These are phyloP conservation scores for Macroglossus sobrinus DNA, from an alignment of 2,113 vertebrate species.

Conservation along the genomic window DNA sequence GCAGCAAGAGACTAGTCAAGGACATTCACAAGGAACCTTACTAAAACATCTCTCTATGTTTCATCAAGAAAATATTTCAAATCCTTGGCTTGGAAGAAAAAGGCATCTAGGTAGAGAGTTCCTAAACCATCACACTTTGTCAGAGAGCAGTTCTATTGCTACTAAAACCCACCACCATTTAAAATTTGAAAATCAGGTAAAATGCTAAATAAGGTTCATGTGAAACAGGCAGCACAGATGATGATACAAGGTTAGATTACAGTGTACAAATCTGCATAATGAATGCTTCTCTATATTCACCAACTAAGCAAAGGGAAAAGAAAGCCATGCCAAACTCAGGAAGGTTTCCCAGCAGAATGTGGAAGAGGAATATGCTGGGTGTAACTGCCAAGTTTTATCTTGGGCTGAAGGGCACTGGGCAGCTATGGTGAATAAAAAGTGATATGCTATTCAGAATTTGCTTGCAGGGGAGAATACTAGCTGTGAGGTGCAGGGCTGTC, in stretches of 20 bases:
- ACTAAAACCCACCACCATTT: background rate
- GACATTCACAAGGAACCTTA: background rate
- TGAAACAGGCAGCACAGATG: background rate
- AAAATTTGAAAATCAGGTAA: background rate
- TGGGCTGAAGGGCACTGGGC: background rate
- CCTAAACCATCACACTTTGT: background rate
- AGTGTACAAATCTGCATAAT: background rate
- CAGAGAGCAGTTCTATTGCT: background rate
- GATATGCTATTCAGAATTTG: background rate
- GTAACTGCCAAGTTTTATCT: background rate
- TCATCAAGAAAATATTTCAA: slow-evolving; percentile 22
- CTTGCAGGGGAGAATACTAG: background rate
- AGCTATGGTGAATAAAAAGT: background rate
- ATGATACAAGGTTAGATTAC: background rate
- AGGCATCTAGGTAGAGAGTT: background rate
- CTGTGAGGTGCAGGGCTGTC: background rate
- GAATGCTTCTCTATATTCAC: background rate
- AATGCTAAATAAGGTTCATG: background rate
- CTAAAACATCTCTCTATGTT: background rate
- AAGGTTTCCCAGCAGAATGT: background rate
- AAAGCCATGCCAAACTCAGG: background rate
- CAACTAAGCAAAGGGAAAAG: background rate
- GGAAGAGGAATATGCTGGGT: background rate
- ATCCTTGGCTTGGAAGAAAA: background rate
- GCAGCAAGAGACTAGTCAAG: slow-evolving; percentile 22